Percentiles rank a stretch among this genome's conserved stretches.
Conservation (phyloP, 2,797 vertebrate genomes). For the Dicrostonyx torquatus region DNA sequence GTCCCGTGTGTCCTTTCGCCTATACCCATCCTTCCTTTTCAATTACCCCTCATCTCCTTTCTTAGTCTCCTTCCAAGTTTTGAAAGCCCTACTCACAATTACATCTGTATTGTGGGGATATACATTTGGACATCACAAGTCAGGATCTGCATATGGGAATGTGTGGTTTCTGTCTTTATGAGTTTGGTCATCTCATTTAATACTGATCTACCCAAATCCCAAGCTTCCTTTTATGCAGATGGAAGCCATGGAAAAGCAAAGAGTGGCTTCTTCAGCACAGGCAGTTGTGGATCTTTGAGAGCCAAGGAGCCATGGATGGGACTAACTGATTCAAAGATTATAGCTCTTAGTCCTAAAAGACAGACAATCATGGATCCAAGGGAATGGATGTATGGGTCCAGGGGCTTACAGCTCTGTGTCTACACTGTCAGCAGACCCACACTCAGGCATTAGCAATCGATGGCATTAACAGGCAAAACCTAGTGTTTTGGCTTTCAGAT, state of each 20-base stretch:
- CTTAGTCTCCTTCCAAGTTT: not conserved
- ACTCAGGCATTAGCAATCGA: not conserved
- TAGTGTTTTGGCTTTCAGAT: not conserved
- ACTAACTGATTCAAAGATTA: not conserved
- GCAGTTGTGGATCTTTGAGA: not conserved
- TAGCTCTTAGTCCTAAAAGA: not conserved
- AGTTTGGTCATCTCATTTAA: not conserved
- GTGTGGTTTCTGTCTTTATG: not conserved
- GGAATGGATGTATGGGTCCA: not conserved
- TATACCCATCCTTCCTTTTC: not conserved
- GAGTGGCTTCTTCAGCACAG: not conserved
- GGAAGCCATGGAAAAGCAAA: not conserved
- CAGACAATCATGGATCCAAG: not conserved
- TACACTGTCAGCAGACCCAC: not conserved
- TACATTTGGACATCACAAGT: not conserved
- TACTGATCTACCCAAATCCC: not conserved
- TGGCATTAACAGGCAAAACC: not conserved
- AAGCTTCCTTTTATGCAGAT: not conserved
- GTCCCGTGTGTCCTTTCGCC: not conserved
- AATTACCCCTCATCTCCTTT: not conserved
- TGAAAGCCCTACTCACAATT: not conserved
- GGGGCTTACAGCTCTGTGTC: not conserved
- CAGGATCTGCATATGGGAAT: not conserved
- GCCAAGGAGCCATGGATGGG: not conserved
- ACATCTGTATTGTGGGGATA: not conserved